These are phyloP conservation scores for Thalassoma bifasciatum DNA, from an alignment of 2,113 vertebrate genomes.

Conservation along the genomic window DNA sequence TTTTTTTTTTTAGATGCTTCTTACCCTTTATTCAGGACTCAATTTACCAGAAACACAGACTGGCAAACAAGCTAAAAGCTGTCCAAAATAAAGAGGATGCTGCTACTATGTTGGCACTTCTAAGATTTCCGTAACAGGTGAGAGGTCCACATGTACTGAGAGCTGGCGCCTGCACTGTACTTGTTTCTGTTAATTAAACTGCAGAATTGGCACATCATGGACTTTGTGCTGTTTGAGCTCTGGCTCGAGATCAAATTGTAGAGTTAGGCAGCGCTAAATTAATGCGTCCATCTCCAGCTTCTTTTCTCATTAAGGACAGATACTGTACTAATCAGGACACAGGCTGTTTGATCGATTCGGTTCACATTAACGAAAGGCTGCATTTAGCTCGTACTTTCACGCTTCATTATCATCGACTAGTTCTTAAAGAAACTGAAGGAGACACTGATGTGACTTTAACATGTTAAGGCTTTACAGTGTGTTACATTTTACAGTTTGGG, in stretches of 20 bases:
- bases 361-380: neutral
- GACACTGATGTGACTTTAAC: neutral
- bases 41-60: neutral
- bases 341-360: neutral
- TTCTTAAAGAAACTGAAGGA: neutral
- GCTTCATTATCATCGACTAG: neutral
- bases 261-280: constrained; percentile 9
- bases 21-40: neutral
- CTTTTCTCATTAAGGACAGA: neutral
- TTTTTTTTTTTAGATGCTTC: constrained; percentile 3
- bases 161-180: constrained; percentile 3
- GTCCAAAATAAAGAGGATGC: neutral
- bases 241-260: neutral
- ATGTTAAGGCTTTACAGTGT: neutral
- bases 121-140: neutral
- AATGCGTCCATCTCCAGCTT: neutral
- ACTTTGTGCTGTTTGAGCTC: neutral
- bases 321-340: neutral
- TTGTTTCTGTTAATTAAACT: constrained; percentile 19
- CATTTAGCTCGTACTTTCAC: neutral
- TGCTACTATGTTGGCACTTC: neutral
- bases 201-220: neutral
- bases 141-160: neutral
- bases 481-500: neutral
- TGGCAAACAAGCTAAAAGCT: constrained; percentile 1